These are phyloP conservation scores for Phaethornis superciliosus DNA, from an alignment of 2,113 vertebrate species.

Conservation along the genomic window DNA sequence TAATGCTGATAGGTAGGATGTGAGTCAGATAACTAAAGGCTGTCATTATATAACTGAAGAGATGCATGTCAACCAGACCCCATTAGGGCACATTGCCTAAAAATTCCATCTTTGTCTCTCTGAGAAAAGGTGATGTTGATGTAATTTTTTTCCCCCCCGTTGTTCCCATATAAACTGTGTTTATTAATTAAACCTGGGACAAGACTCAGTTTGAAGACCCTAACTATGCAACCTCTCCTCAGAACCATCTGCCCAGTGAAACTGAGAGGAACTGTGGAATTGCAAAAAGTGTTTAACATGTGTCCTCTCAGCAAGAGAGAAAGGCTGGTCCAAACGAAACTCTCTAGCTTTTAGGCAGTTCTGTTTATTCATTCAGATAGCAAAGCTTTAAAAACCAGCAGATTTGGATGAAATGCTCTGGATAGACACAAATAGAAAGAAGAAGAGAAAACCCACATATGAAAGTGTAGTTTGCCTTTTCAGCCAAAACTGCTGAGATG, in stretches of 20 bases:
- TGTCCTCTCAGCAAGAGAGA: neutral
- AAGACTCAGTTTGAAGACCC: neutral
- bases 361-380: neutral
- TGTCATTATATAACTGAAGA: constrained; percentile 20
- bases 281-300: neutral
- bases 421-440: neutral
- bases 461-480: neutral
- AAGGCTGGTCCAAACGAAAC: neutral
- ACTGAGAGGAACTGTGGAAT: neutral
- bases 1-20: neutral
- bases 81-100: neutral
- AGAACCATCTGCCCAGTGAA: neutral
- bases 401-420: neutral
- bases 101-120: neutral
- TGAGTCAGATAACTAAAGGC: constrained; percentile 14
- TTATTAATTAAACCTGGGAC: neutral
- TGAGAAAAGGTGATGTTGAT: neutral
- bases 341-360: neutral
- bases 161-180: neutral
- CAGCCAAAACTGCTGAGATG: neutral
- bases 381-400: neutral
- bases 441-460: neutral
- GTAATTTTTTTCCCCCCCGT: neutral
- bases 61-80: neutral
- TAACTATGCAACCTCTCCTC: neutral